Base-by-base conservation (phyloP, 1,140 invertebrate genomes). In the Pollicipes pollicipes region DNA sequence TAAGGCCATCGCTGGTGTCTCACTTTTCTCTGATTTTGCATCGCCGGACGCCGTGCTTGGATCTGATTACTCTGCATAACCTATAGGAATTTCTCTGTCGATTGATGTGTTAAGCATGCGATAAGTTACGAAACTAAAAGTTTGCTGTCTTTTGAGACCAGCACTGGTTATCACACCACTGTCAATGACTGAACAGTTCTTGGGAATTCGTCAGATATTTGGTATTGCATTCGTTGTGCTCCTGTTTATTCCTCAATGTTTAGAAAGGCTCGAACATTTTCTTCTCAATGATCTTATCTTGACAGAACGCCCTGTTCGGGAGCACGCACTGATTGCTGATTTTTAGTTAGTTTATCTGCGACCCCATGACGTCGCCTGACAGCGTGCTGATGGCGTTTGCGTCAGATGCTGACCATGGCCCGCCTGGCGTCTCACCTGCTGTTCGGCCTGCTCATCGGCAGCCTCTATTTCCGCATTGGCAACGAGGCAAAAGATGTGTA, bases 391-490 rank as follows among this genome's bases (percentile, higher is more conserved):
- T 30, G 28, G 72, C 76, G 32, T 16, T 35, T 4, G 4, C 32
- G 4, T 35, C 32, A 35, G 32, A 35, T 35, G 32, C 32, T 35
- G 32, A 35, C 93, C n/a, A 86, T 88, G 75, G 85, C 95, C 79
- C 85, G 94, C 72, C 81, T 97, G 70, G 85, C 89, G 74, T 91
- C 93, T 27, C 93, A 96, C 79, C 82, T 94, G 68, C 83, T 90
- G 68, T 91, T 97, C 58, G 93, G 93, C 4, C 83, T 94, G 71
- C 83, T 97, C 28, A 93, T 96, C 74, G 93, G 94, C 30, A 84
- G 91, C 76, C 86, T 97, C 76, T 97, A 95, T 78, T 93, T 91
- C 76, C 88, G 91, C 75, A 93, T 96, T 72, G 95, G 95, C 13
- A 88, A 92, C 76, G 90, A 97, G 75, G 94, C 92, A 21, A 88